These are phyloP conservation scores for Rhizomys pruinosus DNA, from an alignment of 2,113 vertebrate genomes.

Conservation along the genomic window DNA sequence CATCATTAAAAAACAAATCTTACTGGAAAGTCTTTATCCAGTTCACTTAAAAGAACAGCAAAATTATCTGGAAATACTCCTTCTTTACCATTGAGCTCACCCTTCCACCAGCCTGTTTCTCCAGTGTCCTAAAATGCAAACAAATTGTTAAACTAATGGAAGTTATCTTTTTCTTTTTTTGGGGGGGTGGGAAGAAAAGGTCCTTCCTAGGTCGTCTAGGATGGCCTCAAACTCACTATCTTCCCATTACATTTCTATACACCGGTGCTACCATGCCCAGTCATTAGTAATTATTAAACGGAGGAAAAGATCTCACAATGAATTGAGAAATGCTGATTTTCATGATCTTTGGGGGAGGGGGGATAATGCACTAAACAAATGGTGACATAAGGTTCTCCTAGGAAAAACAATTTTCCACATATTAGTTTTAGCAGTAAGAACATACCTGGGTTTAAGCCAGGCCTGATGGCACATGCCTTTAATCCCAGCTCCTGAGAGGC, in stretches of 20 bases:
- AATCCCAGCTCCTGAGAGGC: not conserved
- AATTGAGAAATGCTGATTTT: not conserved
- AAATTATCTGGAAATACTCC: constrained; percentile 97
- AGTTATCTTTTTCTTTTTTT: not conserved
- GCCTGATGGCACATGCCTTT: not conserved
- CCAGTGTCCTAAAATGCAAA: constrained; percentile 92
- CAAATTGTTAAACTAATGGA: not conserved
- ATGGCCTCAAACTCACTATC: not conserved
- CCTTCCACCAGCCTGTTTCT: constrained; percentile 96
- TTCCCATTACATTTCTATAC: not conserved
- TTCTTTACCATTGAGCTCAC: constrained; percentile 92
- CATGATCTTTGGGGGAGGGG: not conserved
- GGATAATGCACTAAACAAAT: not conserved
- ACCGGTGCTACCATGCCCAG: not conserved
- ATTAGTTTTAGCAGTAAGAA: not conserved
- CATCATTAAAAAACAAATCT: constrained; percentile 70
- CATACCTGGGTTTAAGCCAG: not conserved
- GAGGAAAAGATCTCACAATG: not conserved
- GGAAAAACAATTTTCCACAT: not conserved
- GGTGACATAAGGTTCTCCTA: not conserved
- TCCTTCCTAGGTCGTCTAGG: not conserved
- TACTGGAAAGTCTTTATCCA: constrained; percentile 94
- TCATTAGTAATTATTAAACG: not conserved
- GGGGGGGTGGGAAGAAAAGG: not conserved
- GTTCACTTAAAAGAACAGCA: constrained; percentile 89